A percentile compares a stretch with the other conserved stretches of the same genome.
Evolutionary conservation across 37 sponge, comb jelly and placozoan species (phyloP).

Genomic region (Agelas oroides): DNA sequence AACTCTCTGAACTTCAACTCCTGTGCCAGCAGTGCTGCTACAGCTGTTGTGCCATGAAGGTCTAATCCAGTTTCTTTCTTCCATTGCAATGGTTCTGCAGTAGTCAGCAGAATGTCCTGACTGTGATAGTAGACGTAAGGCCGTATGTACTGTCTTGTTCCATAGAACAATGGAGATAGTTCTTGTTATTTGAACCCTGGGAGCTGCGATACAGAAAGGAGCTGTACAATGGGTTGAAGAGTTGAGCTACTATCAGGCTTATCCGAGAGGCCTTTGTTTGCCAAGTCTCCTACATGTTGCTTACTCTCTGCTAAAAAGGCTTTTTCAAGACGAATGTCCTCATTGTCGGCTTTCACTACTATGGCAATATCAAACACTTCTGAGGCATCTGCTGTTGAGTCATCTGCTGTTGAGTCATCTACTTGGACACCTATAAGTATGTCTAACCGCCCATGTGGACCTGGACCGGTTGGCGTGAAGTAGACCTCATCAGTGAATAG

Average conservation of each 20-base stretch:
- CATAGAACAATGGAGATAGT: conserved; percentile 1
- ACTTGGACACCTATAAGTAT: neutral
- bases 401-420: conserved; percentile 5
- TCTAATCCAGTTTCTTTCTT: conserved; percentile 15
- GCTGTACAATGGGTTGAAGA: conserved; percentile 3
- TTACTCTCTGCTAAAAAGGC: neutral
- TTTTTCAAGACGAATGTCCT: neutral
- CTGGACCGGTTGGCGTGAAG: neutral
- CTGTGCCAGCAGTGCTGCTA: conserved; percentile 1
- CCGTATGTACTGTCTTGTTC: conserved; percentile 4
- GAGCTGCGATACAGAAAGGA: neutral
- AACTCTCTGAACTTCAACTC: neutral
- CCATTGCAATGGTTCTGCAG: neutral
- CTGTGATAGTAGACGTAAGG: conserved; percentile 8
- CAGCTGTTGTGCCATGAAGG: conserved; percentile 14
- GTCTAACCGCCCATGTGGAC: conserved; percentile 3
- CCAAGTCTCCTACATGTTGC: neutral
- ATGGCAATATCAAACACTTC: neutral
- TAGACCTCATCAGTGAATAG: neutral
- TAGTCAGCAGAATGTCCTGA: conserved; percentile 11
- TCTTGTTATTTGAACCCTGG: neutral
- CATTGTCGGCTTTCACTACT: neutral
- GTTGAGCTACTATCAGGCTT: conserved; percentile 3
- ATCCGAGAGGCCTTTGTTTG: neutral
- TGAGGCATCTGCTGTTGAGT: neutral